phyloP scores from a whole-genome alignment of 2,113 vertebrate genomes.

The Chloropsis cyanopogon region DNA sequence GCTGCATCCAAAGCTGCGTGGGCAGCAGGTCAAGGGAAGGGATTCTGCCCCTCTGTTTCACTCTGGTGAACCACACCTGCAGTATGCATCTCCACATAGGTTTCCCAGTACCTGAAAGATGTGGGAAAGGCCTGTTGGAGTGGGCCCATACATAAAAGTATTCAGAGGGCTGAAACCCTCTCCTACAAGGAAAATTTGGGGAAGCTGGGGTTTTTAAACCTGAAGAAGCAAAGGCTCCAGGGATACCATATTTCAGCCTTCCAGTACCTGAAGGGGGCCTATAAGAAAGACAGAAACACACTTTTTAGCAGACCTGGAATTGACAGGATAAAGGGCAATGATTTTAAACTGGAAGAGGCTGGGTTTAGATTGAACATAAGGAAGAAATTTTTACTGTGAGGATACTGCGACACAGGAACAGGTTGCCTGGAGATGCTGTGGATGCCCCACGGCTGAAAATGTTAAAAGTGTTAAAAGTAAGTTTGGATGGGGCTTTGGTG shows the following conservation, averaged over 20 bases:
- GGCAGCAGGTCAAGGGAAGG: not conserved
- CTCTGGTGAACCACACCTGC: not conserved
- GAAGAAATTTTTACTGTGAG: not conserved
- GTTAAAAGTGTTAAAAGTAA: not conserved
- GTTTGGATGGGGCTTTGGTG: not conserved
- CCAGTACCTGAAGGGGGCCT: fast-evolving
- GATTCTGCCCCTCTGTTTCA: fast-evolving
- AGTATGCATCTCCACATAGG: fast-evolving
- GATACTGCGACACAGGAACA: not conserved
- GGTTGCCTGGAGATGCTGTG: not conserved
- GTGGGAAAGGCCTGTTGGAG: not conserved
- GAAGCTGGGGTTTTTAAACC: not conserved
- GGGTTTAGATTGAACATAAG: not conserved
- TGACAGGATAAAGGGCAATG: not conserved
- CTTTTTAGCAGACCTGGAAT: not conserved
- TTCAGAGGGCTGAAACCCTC: not conserved
- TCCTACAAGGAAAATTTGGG: not conserved
- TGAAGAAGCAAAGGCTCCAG: not conserved
- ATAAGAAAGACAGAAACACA: not conserved
- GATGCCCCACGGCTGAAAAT: not conserved
- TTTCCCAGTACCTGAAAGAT: not conserved
- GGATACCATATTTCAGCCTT: not conserved
- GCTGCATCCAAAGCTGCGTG: not conserved
- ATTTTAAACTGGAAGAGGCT: not conserved
- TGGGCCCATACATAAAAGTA: not conserved